Evolutionary conservation across 1,140 invertebrate genomes (phyloP).

Genomic region (Cherax destructor): DNA sequence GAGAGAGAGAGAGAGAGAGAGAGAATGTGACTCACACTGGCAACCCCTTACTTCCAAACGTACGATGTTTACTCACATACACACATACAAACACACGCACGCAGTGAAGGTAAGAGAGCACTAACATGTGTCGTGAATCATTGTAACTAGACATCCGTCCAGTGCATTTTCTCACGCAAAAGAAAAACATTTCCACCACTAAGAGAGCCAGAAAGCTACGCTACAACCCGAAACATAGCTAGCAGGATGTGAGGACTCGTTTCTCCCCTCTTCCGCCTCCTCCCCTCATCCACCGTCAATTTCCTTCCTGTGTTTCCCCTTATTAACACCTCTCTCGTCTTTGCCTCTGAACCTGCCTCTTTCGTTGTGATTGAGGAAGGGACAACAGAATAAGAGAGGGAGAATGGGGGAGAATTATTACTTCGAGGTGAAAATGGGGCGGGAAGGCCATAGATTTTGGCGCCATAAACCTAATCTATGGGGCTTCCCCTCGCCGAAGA

Average conservation of each 20-base stretch:
- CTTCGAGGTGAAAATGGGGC: neutral
- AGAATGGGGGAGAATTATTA: neutral
- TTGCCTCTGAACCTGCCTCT: too few relatives aligned
- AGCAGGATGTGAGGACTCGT: neutral
- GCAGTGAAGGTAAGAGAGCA: too few relatives aligned
- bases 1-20: conserved; percentile 35
- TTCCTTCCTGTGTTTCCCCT: neutral
- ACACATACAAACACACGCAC: too few relatives aligned
- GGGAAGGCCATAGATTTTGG: conserved; percentile 13
- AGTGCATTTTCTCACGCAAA: too few relatives aligned
- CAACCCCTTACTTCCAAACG: conserved; percentile 28
- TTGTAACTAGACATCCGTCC: too few relatives aligned
- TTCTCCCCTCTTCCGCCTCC: neutral
- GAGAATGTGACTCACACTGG: neutral
- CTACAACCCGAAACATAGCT: too few relatives aligned
- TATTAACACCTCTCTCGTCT: neutral
- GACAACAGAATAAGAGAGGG: neutral
- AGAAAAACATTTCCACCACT: too few relatives aligned
- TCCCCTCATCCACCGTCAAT: neutral
- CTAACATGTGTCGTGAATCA: too few relatives aligned
- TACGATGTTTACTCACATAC: conserved; percentile 24
- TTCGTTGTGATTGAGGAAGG: neutral
- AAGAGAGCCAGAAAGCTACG: too few relatives aligned
- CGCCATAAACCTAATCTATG: conserved; percentile 29
- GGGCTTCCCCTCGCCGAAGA: neutral